These are phyloP conservation scores for Nycticorax nycticorax DNA, from an alignment of 2,113 vertebrate genomes.

Conservation along the genomic window DNA sequence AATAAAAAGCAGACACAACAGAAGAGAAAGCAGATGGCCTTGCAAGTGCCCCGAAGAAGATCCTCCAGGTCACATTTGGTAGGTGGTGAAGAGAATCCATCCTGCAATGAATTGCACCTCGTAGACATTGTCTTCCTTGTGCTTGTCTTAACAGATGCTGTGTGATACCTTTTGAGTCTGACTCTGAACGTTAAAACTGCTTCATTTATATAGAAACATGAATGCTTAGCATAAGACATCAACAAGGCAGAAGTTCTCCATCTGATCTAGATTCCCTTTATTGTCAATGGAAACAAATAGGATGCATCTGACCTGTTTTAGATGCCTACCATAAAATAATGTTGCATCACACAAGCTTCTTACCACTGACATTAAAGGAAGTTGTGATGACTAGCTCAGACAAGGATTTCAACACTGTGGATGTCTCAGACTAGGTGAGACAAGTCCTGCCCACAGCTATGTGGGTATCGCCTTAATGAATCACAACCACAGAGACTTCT, in stretches of 20 bases:
- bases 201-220: not conserved
- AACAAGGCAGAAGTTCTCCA: not conserved
- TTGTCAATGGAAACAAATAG: not conserved
- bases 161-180: not conserved
- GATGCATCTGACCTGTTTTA: constrained; percentile 15
- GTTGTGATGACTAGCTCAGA: constrained; percentile 28
- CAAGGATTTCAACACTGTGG: constrained; percentile 37
- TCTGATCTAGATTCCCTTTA: not conserved
- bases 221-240: not conserved
- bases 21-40: constrained; percentile 33
- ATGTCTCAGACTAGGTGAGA: constrained; percentile 56
- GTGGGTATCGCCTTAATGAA: constrained; percentile 46
- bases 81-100: not conserved
- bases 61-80: not conserved
- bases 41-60: constrained; percentile 2
- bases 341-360: constrained; percentile 5
- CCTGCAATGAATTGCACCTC: not conserved
- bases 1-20: not conserved
- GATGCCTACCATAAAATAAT: not conserved
- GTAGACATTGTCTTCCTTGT: not conserved
- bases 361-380: not conserved
- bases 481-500: constrained; percentile 43
- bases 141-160: not conserved
- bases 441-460: constrained; percentile 46
- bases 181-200: not conserved